Base-by-base conservation (phyloP, 2,797 vertebrate species). In the Protosalanx chinensis region DNA sequence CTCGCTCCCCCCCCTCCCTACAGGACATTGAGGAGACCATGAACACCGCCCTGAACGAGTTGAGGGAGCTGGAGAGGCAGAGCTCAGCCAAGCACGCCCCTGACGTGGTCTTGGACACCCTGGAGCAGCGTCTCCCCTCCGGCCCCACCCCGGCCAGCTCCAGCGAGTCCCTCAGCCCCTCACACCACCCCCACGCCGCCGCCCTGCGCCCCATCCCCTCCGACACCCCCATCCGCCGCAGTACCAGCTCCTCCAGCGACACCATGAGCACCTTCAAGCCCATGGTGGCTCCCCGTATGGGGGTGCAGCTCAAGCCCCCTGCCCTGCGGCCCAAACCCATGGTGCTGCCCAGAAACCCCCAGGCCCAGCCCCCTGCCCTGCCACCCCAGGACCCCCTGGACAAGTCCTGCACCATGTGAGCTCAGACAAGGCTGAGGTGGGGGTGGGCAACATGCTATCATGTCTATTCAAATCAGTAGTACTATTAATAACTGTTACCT, bases 21-120 rank as follows among this genome's bases (percentile, higher is more conserved):
- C 87, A 99, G 98, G 98, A 99, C 90, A 99, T 99, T 51, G 97
- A 99, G 79, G 97, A 99, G 86, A 99, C 97, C 0, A 99, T 99
- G 98, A 99, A 98, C 92, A 97, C 96, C 0, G 98, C 97, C 5
- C 90, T 99, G 85, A 99, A 97, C 0, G 97, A 99, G 90, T 92
- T 99, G 58, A 95, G 96, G 0, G 97, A 99, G 89, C 92, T 99
- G 80, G 97, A 99, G 87, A 90, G 96, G 53, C 98, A 99, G 90
- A 99, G 96, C 82, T 96, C 98, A 0, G 95, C 94, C 0, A 98
- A 98, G 81, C 97, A 98, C 0, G 94, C 98, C 53, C 98, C 98
- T 0, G 98, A 99, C 0, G 96, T 99, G n/a, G 98, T 99, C 85
- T 87, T 99, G 92, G 98, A 99, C 88, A 98, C 98, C 69, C 86